Base-by-base conservation (phyloP, 2,888 invertebrate species). In the Taenaris catops region DNA sequence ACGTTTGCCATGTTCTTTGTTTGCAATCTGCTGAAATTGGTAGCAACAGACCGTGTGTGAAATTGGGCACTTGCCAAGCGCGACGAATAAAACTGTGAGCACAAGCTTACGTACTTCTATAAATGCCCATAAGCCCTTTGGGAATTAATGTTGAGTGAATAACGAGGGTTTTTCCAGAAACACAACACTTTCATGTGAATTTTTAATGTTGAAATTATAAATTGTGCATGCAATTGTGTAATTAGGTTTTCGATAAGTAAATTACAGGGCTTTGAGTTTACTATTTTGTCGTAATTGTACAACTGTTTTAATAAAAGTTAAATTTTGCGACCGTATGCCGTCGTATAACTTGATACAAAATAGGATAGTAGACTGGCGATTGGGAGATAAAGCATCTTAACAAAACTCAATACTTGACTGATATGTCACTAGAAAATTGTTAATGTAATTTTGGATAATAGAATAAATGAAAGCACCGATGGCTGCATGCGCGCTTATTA, bases 11-110 rank as follows among this genome's bases (percentile, higher is more conserved):
- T 47, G 49, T 56, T 59, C 64, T 71, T 70, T 70, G 67, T 72
- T 66, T 49, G 41, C 39, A 40, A 61, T 57, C 50, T 49, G 46
- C 55, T 54, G 52, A 51, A 65, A 61, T 52, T 51, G 46, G 51
- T 48, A 51, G 57, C 61, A 55, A 59, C 63, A 51, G 55, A 51
- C 51, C 53, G 55, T 52, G 53, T 63, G 58, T 63, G 53, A 63
- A 60, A 55, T 70, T 65, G 65, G 58, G 49, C 42, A 46, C 43
- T 44, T 55, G 62, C 67, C 60, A 62, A 45, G 21, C 24, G 17
- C 34, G 14, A 21, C 27, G 21, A 40, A 41, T 28, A 33, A 26
- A n/a, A n/a, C n/a, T 27, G 36, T 33, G 32, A 41, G 33, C 19
- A 28, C 24, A 28, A 12, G 36, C 31, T 38, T 39, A 20, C 29